Evolutionary conservation across 2,797 vertebrate species (phyloP).

Genomic region (Enteromius mattozi): DNA sequence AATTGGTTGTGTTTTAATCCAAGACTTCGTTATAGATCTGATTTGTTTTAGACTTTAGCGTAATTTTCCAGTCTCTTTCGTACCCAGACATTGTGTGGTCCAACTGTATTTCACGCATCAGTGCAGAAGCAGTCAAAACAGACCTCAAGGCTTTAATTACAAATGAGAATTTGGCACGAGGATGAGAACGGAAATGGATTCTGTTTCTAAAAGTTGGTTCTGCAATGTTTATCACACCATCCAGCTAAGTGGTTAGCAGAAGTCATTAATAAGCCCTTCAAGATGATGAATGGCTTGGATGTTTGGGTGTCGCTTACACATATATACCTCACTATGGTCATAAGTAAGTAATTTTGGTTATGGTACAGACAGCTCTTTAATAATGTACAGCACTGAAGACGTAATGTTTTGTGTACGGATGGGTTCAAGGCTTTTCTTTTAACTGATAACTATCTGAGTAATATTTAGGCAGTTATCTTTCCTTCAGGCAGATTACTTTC

Average conservation of each 20-base stretch:
- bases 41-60: not conserved
- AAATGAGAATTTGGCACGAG: constrained; percentile 46
- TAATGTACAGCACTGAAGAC: constrained; percentile 7
- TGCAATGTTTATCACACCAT: constrained; percentile 38
- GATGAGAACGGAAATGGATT: constrained; percentile 51
- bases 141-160: constrained; percentile 55
- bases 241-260: constrained; percentile 29
- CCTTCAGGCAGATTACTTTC: constrained; percentile 49
- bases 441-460: constrained; percentile 46
- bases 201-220: constrained; percentile 44
- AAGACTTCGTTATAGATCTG: not conserved
- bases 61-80: constrained; percentile 4
- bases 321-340: constrained; percentile 12
- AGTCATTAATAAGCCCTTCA: constrained; percentile 21
- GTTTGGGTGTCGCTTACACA: constrained; percentile 14
- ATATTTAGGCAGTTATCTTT: constrained; percentile 54
- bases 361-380: constrained; percentile 13
- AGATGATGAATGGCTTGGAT: not conserved
- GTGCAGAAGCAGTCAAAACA: constrained; percentile 60
- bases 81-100: constrained; percentile 54
- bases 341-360: constrained; percentile 7
- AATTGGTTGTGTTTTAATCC: not conserved
- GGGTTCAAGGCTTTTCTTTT: constrained; percentile 16
- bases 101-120: constrained; percentile 43
- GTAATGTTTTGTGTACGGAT: constrained; percentile 13